These are phyloP conservation scores for Drosophila quadrilineata DNA, from an alignment of 1,140 invertebrate species.

Conservation along the genomic window DNA sequence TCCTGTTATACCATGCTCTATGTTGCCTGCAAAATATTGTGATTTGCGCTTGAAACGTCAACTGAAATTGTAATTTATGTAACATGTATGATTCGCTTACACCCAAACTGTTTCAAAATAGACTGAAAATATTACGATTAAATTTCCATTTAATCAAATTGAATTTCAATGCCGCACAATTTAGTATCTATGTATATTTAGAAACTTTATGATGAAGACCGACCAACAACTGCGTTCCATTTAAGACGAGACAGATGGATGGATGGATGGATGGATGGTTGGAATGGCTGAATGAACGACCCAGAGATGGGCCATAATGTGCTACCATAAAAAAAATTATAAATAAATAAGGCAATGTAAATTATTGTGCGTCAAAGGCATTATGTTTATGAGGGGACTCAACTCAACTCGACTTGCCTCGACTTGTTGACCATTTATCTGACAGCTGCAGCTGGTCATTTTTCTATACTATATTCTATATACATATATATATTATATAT, in stretches of 20 bases:
- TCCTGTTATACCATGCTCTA: too few relatives aligned
- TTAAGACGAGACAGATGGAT: slow-evolving; percentile 5
- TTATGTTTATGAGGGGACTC: slow-evolving; percentile 39
- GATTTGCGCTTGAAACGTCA: too few relatives aligned
- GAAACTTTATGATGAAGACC: slow-evolving; percentile 61
- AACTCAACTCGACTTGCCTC: slow-evolving; percentile 21
- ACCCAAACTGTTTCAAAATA: not conserved
- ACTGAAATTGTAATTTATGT: too few relatives aligned
- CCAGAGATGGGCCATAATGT: slow-evolving; percentile 15
- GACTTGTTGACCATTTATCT: slow-evolving; percentile 44
- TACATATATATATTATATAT: slow-evolving; percentile 27
- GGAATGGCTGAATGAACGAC: not conserved
- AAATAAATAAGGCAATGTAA: slow-evolving; percentile 59
- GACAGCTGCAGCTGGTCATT: slow-evolving; percentile 44
- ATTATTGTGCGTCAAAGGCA: slow-evolving; percentile 39
- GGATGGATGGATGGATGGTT: not conserved
- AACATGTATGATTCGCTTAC: too few relatives aligned
- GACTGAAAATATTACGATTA: not conserved
- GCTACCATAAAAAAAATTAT: slow-evolving; percentile 47
- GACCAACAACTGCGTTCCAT: too few relatives aligned
- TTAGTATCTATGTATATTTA: too few relatives aligned
- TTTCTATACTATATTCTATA: slow-evolving; percentile 48
- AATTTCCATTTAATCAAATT: slow-evolving; percentile 44
- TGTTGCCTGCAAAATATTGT: too few relatives aligned
- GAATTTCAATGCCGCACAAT: slow-evolving; percentile 37